phyloP scores from a whole-genome alignment of 2,888 invertebrate species.

The Marasmarcha lunaedactyla region DNA sequence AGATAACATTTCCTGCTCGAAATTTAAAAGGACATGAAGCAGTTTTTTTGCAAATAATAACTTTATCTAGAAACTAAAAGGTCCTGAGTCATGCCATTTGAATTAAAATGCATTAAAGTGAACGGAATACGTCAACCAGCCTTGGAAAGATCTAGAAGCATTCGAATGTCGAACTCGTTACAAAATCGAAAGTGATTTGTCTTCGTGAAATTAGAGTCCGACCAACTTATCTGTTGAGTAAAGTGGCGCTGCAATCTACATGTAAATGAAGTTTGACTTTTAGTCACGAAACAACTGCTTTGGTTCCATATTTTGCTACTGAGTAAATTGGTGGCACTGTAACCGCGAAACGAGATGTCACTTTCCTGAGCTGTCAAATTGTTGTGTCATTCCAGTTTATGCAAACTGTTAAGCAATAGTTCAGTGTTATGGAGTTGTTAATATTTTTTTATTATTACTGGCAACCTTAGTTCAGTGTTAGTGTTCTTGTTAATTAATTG shows the following conservation, averaged over 20 bases:
- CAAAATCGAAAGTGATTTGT: slow-evolving; percentile 15
- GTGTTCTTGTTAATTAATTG: too few relatives aligned
- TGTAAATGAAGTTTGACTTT: too few relatives aligned
- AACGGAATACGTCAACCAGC: slow-evolving; percentile 5
- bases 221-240: too few relatives aligned
- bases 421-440: too few relatives aligned
- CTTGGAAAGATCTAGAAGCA: slow-evolving; percentile 16
- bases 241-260: too few relatives aligned
- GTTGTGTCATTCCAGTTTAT: too few relatives aligned
- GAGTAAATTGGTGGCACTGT: too few relatives aligned
- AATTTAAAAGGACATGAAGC: background rate
- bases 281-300: too few relatives aligned
- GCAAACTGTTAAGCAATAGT: too few relatives aligned
- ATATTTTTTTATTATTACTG: too few relatives aligned
- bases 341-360: background rate
- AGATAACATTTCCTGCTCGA: background rate
- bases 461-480: too few relatives aligned
- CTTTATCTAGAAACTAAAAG: slow-evolving; percentile 2
- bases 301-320: too few relatives aligned
- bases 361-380: background rate
- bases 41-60: slow-evolving; percentile 2
- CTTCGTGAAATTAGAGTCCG: background rate
- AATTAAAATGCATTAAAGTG: slow-evolving; percentile 10
- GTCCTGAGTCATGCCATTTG: slow-evolving; percentile 6
- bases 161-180: slow-evolving; percentile 6